Evolutionary conservation across 92 coral and sea anemone genomes (phyloP), one percentile per base, ranked within the genome.

Genomic region (Anthopleura xanthogrammica): DNA sequence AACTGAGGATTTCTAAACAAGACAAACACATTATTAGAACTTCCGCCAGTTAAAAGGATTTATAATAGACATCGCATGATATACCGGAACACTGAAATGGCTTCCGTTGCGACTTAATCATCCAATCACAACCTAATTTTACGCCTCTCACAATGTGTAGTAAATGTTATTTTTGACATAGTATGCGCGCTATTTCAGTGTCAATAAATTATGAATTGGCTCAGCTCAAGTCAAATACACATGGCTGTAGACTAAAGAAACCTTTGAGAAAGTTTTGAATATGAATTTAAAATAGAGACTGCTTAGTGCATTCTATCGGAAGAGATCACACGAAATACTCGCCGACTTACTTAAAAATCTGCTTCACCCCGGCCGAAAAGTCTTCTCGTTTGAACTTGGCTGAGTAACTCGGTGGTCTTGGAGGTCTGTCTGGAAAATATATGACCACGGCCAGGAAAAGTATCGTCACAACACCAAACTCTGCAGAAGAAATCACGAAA

Each of bases 401-500:
- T 16, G 99, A 96, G 74, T 75, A 77, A 82, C 99, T 96, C 11
- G 99, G 99, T 7, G 98, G 98, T 7, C 90, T 73, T 1, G 99
- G 99, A 16, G 99, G 99, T 60, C 89, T 92, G 87, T 86, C 91
- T 54, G 99, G 99, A 76, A 96, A 96, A 77, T 96, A 96, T 60
- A 96, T 57, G 52, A 89, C 83, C 41, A 93, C 95, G 13, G 94
- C 90, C 68, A 96, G 82, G 80, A 94, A 94, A 68, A 96, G 82
- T 41, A 89, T 74, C 17, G 97, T 82, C 2, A 92, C 93, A 1
- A 90, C 90, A 16, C 97, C 99, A 79, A 91, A 96, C 89, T 96
- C 99, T 96, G 85, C 23, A 12, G 60, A 56, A 42, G 82, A 64
- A 54, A 16, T 22, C 12, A 8, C 23, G 12, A 1, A 46, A 20